phyloP scores from a whole-genome alignment of 2,113 vertebrate genomes.

The Anser cygnoides region DNA sequence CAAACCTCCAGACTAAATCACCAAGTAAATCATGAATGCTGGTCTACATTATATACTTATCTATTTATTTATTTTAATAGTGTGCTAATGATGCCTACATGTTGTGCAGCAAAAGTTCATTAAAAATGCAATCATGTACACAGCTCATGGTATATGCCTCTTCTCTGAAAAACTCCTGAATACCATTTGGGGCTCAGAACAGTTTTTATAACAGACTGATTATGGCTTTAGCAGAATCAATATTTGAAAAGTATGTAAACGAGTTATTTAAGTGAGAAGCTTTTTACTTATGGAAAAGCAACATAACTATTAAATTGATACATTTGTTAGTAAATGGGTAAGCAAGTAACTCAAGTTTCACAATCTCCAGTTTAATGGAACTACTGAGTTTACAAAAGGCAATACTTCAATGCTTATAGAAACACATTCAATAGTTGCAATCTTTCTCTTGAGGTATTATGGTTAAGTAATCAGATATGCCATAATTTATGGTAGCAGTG shows the following conservation, averaged over 20 bases:
- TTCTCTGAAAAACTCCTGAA: slow-evolving; percentile 33
- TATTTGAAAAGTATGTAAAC: slow-evolving; percentile 71
- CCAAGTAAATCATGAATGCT: not conserved
- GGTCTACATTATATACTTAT: not conserved
- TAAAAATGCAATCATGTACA: not conserved
- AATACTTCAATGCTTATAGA: slow-evolving; percentile 35
- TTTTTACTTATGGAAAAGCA: slow-evolving; percentile 58
- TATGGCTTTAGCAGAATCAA: slow-evolving; percentile 48
- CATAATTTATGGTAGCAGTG: not conserved
- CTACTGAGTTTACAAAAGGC: slow-evolving; percentile 25
- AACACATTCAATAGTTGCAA: not conserved
- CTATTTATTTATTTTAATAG: not conserved
- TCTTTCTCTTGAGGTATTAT: slow-evolving; percentile 10
- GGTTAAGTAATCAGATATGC: slow-evolving; percentile 8
- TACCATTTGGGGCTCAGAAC: slow-evolving; percentile 9
- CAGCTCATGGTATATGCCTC: not conserved
- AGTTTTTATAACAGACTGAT: slow-evolving; percentile 59
- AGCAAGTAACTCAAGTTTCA: not conserved
- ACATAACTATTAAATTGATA: slow-evolving; percentile 44
- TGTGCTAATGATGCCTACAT: not conserved
- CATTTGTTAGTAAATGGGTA: slow-evolving; percentile 61
- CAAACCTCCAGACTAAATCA: not conserved
- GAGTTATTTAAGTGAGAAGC: slow-evolving; percentile 46
- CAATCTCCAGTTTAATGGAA: slow-evolving; percentile 9
- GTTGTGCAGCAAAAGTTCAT: not conserved